These are phyloP conservation scores for Pardalotus punctatus DNA, from an alignment of 2,113 vertebrate species.

Conservation along the genomic window DNA sequence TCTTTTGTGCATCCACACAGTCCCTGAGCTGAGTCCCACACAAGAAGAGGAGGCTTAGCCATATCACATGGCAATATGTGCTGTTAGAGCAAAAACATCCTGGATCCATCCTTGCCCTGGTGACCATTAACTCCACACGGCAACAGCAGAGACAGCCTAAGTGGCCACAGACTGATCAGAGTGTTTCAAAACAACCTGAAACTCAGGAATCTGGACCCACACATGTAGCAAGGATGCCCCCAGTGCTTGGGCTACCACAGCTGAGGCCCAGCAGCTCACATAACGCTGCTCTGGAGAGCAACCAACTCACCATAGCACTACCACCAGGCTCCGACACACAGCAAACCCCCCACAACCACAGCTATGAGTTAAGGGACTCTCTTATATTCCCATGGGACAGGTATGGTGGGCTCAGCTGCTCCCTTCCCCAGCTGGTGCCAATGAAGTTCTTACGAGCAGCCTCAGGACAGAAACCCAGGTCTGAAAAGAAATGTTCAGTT, in stretches of 20 bases:
- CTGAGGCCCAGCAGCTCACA: not conserved
- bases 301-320: not conserved
- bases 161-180: not conserved
- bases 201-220: not conserved
- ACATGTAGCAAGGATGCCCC: accelerated
- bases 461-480: not conserved
- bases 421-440: not conserved
- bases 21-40: not conserved
- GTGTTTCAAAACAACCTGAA: not conserved
- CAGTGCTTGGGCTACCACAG: not conserved
- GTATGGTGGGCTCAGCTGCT: not conserved
- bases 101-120: not conserved
- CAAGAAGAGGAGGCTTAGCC: not conserved
- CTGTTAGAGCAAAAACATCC: not conserved
- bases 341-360: not conserved
- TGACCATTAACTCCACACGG: not conserved
- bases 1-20: not conserved
- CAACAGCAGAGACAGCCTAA: not conserved
- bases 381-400: not conserved
- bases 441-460: not conserved
- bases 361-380: not conserved
- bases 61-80: not conserved
- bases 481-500: not conserved
- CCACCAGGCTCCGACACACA: not conserved
- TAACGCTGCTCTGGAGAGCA: not conserved